Evolutionary conservation across 1,140 invertebrate genomes (phyloP).

Genomic region (Cataglyphis hispanica): DNA sequence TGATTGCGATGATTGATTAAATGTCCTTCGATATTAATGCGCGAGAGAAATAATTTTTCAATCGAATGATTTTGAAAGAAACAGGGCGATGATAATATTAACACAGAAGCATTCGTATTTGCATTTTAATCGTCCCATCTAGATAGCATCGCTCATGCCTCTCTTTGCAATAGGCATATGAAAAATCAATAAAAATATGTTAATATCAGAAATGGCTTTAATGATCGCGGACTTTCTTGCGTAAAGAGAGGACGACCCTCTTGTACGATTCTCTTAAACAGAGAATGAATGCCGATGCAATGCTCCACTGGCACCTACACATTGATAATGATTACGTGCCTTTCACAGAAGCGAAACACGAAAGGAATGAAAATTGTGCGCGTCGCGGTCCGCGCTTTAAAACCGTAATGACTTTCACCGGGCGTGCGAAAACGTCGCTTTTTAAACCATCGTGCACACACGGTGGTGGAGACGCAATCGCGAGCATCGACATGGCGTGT

Average conservation of each 20-base stretch:
- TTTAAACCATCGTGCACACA: background rate
- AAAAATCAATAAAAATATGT: constrained; percentile 43
- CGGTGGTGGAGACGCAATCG: constrained; percentile 35
- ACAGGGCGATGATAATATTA: constrained; percentile 12
- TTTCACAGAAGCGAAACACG: constrained; percentile 1
- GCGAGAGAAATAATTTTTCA: constrained; percentile 48
- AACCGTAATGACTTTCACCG: constrained; percentile 40
- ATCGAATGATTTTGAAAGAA: constrained; percentile 20
- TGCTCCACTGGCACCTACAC: background rate
- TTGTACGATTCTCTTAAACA: background rate
- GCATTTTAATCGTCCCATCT: constrained; percentile 11
- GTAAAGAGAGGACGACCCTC: background rate
- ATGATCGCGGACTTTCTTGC: background rate
- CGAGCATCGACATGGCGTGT: background rate
- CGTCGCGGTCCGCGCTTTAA: constrained; percentile 25
- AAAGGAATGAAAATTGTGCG: constrained; percentile 36
- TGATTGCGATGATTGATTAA: constrained; percentile 35
- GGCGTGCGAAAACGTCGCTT: constrained; percentile 30
- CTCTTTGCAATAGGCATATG: background rate
- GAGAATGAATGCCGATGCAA: background rate
- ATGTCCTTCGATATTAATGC: background rate
- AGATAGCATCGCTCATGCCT: background rate
- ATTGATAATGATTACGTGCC: constrained; percentile 40
- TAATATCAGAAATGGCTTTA: constrained; percentile 21
- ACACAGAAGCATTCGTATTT: background rate